These are phyloP conservation scores for Eupithecia inturbata DNA, from an alignment of 2,888 invertebrate species.

Conservation along the genomic window DNA sequence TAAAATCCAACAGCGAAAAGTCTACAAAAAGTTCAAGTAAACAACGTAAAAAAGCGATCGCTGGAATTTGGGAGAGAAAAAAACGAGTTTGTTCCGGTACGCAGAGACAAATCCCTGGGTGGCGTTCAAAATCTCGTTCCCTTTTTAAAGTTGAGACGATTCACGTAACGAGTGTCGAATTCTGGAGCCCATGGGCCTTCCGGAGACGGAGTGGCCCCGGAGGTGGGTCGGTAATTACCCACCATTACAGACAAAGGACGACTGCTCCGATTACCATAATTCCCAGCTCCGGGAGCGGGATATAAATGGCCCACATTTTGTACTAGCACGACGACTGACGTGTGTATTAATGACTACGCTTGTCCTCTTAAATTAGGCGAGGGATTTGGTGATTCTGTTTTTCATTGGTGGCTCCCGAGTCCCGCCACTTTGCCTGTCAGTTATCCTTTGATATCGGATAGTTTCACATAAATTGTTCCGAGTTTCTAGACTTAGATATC, in stretches of 20 bases:
- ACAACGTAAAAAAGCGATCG: conserved; percentile 54
- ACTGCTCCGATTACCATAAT: conserved; percentile 83
- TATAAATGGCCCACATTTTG: conserved; percentile 83
- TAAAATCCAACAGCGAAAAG: conserved; percentile 53
- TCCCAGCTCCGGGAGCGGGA: conserved; percentile 78
- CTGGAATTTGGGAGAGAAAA: conserved; percentile 62
- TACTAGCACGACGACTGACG: conserved; percentile 82
- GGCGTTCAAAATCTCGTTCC: conserved; percentile 79
- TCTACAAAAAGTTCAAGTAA: conserved; percentile 54
- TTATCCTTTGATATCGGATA: conserved; percentile 51
- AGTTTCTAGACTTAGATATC: conserved; percentile 37
- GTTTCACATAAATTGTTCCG: conserved; percentile 50
- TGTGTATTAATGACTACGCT: conserved; percentile 83
- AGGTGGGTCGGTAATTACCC: conserved; percentile 82
- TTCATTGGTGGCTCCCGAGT: conserved; percentile 64
- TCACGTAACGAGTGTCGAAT: conserved; percentile 83
- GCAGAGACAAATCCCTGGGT: conserved; percentile 72
- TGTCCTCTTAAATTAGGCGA: conserved; percentile 83
- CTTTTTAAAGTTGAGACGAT: conserved; percentile 83
- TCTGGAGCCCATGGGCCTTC: conserved; percentile 71
- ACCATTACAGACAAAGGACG: conserved; percentile 84
- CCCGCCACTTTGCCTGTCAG: conserved; percentile 40
- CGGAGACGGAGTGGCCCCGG: conserved; percentile 76
- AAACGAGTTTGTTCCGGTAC: conserved; percentile 65
- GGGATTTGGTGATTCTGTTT: conserved; percentile 82